These are phyloP conservation scores for Uloborus plumipes DNA, from an alignment of 2,888 invertebrate genomes.

Conservation along the genomic window DNA sequence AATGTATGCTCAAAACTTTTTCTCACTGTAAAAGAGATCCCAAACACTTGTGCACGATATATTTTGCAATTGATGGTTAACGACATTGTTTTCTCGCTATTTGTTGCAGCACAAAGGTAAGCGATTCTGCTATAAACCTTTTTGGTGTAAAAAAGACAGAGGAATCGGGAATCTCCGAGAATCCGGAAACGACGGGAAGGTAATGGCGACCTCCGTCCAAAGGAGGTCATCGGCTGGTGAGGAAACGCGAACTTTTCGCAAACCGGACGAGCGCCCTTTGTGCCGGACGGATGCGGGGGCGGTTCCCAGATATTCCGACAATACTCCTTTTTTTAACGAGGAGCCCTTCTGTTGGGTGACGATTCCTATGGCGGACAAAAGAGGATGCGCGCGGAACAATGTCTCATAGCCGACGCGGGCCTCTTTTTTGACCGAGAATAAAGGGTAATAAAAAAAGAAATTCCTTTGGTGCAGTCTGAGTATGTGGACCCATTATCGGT, in stretches of 20 bases:
- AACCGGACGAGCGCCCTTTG: conserved; percentile 24
- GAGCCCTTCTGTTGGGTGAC: background rate
- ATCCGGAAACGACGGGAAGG: conserved; percentile 1
- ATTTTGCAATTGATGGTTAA: too few species aligned
- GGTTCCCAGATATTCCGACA: conserved; percentile 6
- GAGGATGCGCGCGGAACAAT: conserved; percentile 17
- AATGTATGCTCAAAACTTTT: too few species aligned
- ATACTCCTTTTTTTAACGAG: background rate
- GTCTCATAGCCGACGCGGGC: conserved; percentile 14
- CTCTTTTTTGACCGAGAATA: too few species aligned
- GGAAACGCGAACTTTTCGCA: conserved; percentile 11
- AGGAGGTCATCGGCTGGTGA: conserved; percentile 34
- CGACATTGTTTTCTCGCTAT: too few species aligned
- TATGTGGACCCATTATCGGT: too few species aligned
- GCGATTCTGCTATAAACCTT: too few species aligned
- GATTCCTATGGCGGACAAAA: conserved; percentile 11
- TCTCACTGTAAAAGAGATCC: too few species aligned
- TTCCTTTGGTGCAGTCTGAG: too few species aligned
- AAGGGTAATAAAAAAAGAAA: too few species aligned
- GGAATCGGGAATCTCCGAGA: background rate
- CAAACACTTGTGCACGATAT: too few species aligned
- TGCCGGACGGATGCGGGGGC: conserved; percentile 23
- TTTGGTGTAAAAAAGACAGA: too few species aligned
- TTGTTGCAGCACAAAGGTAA: too few species aligned
- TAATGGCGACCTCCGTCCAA: background rate